Evolutionary conservation across 2,888 invertebrate genomes (phyloP).

Genomic region (Trypoxylon attenuatum): DNA sequence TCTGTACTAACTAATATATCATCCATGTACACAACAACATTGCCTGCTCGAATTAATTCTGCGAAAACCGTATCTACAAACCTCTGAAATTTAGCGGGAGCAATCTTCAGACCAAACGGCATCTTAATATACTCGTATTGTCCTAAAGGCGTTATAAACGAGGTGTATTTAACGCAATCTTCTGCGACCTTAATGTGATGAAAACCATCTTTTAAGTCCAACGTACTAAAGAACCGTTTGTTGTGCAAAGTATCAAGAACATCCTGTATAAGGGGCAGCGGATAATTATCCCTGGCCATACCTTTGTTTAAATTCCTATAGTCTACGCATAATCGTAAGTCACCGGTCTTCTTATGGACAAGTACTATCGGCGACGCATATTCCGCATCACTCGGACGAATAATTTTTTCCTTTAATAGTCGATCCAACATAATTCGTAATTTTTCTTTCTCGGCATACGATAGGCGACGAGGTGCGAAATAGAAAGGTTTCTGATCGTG

Average conservation of each 20-base stretch:
- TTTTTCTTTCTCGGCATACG: background rate
- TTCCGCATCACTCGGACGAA: background rate
- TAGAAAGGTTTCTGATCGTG: conserved; percentile 7
- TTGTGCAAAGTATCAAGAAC: background rate
- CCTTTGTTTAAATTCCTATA: background rate
- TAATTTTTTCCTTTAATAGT: background rate
- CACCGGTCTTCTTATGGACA: background rate
- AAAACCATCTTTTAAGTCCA: background rate
- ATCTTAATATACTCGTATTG: background rate
- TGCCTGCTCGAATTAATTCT: background rate
- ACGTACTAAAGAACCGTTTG: background rate
- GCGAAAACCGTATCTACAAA: background rate
- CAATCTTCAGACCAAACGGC: background rate
- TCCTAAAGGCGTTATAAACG: background rate
- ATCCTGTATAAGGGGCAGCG: conserved; percentile 1
- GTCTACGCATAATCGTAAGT: background rate
- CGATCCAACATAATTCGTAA: background rate
- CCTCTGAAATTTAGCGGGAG: background rate
- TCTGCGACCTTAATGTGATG: background rate
- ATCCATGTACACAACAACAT: conserved; percentile 1
- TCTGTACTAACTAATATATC: background rate
- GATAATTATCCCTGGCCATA: background rate
- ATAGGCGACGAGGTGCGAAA: background rate
- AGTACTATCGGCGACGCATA: conserved; percentile 5
- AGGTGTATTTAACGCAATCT: background rate